These are phyloP conservation scores for Drosophila pachea DNA, from an alignment of 1,140 invertebrate genomes.

Conservation along the genomic window DNA sequence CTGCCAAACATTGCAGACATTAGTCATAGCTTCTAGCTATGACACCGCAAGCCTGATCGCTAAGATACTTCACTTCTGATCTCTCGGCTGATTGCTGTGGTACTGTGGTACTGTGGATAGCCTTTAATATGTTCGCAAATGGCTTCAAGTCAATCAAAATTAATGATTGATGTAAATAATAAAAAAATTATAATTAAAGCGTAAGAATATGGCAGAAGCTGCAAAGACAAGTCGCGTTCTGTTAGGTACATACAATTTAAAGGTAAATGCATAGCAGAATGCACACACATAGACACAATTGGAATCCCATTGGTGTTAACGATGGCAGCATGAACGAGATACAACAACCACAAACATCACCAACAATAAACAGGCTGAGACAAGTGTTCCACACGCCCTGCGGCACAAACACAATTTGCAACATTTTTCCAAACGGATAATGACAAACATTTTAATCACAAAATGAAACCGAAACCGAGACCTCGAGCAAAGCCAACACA, in stretches of 20 bases:
- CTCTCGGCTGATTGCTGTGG: too few species aligned
- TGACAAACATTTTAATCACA: slow-evolving; percentile 77
- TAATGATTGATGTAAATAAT: too few species aligned
- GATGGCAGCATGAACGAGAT: slow-evolving; percentile 8
- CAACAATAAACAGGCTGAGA: slow-evolving; percentile 2
- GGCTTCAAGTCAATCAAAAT: too few species aligned
- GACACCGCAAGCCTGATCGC: too few species aligned
- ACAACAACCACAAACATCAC: slow-evolving; percentile 22
- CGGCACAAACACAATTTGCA: slow-evolving; percentile 77
- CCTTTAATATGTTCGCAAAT: too few species aligned
- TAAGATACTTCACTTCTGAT: too few species aligned
- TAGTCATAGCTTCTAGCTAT: too few species aligned
- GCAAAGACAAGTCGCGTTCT: neutral
- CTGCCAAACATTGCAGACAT: neutral
- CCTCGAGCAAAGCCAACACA: neutral
- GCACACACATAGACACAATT: slow-evolving; percentile 28
- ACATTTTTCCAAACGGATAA: slow-evolving; percentile 79
- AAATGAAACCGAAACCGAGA: slow-evolving; percentile 52
- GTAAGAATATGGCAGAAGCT: too few species aligned
- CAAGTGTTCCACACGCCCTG: slow-evolving; percentile 66
- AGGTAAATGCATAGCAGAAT: slow-evolving; percentile 24
- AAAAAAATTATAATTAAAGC: too few species aligned
- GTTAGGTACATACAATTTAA: slow-evolving; percentile 17
- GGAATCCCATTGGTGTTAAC: slow-evolving; percentile 16
- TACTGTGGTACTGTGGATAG: too few species aligned